Evolutionary conservation across 2,113 vertebrate species (phyloP), one percentile per base, ranked within the genome.

Genomic region (Chitala chitala): DNA sequence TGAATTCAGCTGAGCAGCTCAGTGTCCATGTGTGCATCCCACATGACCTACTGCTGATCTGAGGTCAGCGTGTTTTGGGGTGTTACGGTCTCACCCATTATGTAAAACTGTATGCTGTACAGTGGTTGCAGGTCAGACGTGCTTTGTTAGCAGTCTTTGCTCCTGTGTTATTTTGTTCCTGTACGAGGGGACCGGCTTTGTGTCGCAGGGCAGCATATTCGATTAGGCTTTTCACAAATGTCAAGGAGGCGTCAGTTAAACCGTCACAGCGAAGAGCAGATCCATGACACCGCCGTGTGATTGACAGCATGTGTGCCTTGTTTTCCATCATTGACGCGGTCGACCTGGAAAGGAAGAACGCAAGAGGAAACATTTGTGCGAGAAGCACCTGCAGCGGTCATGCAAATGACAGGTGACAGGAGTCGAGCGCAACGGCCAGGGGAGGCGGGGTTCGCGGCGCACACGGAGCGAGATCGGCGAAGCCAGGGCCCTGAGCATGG

Each of bases 401-500:
- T 68, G 64, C 64, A 68, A 68, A 68, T 68, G 22, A 38, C 5
- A 6, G 59, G 12, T 26, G 46, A 48, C 24, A 20, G 64, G 46
- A 46, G 22, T 13, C 22, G 22, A 26, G n/a, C 10, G 64, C 29
- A 31, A 48, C 64, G 64, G 42, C 64, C 22, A 4, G 1, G 3
- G 22, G 24, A 68, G 15, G 40, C 46, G 64, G 64, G 64, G 33
- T 22, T 7, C 38, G 40, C 22, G 33, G 7, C 7, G 20, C 29
- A 17, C 13, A 7, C 20, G 24, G 51, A 17, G 48, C 50, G 8
- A 51, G 69, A 22, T 31, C 13, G 26, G 55, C 48, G 42, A 72
- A 72, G 70, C 46, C 85, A 83, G 87, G 86, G 87, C 87, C 85
- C 78, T 80, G 88, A 88, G 85, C 88, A 71, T 82, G 44, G 38